Base-by-base conservation (phyloP, 2,888 invertebrate genomes). In the Brachylomia viminalis region DNA sequence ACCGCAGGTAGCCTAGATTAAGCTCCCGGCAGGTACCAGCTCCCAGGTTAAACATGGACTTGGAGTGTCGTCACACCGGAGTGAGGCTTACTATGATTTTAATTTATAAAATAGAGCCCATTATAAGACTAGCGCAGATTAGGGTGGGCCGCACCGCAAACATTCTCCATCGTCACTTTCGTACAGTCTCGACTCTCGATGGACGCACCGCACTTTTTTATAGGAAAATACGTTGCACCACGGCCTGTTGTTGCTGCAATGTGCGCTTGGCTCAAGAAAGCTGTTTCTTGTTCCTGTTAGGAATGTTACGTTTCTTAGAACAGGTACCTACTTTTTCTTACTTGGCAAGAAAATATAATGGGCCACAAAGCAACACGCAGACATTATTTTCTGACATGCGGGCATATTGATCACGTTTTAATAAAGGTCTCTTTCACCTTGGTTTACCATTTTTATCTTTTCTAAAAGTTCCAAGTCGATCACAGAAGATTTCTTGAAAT, bases 1-100 rank as follows among this genome's bases (percentile, higher is more conserved):
- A 81, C 87, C 87, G 82, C 88, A 88, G 87, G 84, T 86, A 86
- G 82, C 81, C 89, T 87, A 87, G 86, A 88, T 88, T 88, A 88
- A 87, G 83, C 80, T 71, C 77, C 66, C 66, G 61, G 69, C 88
- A 87, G 87, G 86, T 88, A 86, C 81, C 71, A 69, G 81, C 77
- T 67, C 67, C 61, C 72, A 88, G 87, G 88, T 88, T 88, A 88
- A 88, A 88, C 86, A 69, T 83, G 75, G 80, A 76, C 72, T 71
- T 49, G 76, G 72, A 6, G 0, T 33, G 8, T n/a, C 62, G 20
- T 83, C 38, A 88, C 84, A 88, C 88, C 82, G 80, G 17, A 38
- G 23, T 45, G 17, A 0, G 1, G 54, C 30, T 73, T 59, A 38
- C 59, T 38, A 67, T 54, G 13, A n/a, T 5, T 15, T 8, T 49